Base-by-base conservation (phyloP, 1,140 invertebrate species). In the Stegodyphus dumicola region DNA sequence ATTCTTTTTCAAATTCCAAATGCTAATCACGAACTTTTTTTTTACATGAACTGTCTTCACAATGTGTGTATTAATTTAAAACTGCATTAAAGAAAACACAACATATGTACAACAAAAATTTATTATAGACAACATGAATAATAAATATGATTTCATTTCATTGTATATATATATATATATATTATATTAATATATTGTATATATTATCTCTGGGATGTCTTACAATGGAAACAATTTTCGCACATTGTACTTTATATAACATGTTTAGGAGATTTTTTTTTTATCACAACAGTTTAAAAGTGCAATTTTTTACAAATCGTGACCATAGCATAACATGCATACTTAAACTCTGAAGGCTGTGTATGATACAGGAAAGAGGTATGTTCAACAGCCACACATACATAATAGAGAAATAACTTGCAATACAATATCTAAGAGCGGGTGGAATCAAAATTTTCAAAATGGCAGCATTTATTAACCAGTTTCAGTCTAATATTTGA, bases 81-180 rank as follows among this genome's bases (percentile, higher is more conserved):
- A 33, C 33, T 33, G n/a, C 11, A 51, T n/a, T 49, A 51, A 10
- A 74, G 48, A 54, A 15, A 54, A 60, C 11, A 15, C 6, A n/a
- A 76, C 0, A 60, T 18, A 17, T 56, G 52, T 67, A 81, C 78
- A 81, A 81, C 78, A 81, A 81, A 73, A 81, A 53, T 81, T 81
- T 81, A 81, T 81, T 81, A 79, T 79, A 81, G 78, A 81, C 78
- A 81, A 81, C 78, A 81, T 81, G 70, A 67, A 81, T 81, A 79
- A 79, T 79, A 81, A 81, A 81, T 81, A 81, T 81, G 78, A 52
- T 60, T 73, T 81, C n/a, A 7, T 17, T 73, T 81, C n/a, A 15
- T 17, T 52, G 64, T 81, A 81, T 81, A 66, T 69, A 79, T 79
- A 79, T 79, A 79, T 69, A n/a, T 67, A 67, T 67, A 17, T 67